These are phyloP conservation scores for Microchirus variegatus DNA, from an alignment of 2,797 vertebrate genomes.

Conservation along the genomic window DNA sequence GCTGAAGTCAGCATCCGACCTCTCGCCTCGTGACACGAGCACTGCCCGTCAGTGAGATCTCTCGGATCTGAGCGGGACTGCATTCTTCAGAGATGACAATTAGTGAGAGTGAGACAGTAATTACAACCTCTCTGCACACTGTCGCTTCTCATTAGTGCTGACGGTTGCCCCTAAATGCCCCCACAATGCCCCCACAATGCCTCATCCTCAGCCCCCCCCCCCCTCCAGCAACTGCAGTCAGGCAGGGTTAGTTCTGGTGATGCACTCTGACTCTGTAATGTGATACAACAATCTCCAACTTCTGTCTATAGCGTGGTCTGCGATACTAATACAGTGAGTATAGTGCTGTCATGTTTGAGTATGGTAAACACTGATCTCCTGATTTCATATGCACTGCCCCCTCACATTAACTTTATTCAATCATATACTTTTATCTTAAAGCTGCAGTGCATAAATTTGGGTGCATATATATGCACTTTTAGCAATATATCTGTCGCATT, in stretches of 20 bases:
- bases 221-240: slow-evolving; percentile 36
- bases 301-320: slow-evolving; percentile 14
- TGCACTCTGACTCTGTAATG: slow-evolving; percentile 45
- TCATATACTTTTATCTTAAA: too few species aligned
- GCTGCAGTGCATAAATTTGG: too few species aligned
- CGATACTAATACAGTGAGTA: slow-evolving; percentile 14
- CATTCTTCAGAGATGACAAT: slow-evolving; percentile 75
- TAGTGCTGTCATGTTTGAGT: too few species aligned
- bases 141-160: slow-evolving; percentile 77
- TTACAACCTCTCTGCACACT: slow-evolving; percentile 79
- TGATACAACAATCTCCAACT: slow-evolving; percentile 48
- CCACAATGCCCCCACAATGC: too few species aligned
- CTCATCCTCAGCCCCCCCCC: slow-evolving; percentile 4
- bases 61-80: slow-evolving; percentile 60
- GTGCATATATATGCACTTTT: too few species aligned
- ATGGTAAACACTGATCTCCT: too few species aligned
- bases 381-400: too few species aligned
- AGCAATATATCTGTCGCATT: too few species aligned
- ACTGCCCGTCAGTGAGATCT: slow-evolving; percentile 50
- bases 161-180: slow-evolving; percentile 56
- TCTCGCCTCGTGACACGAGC: slow-evolving; percentile 47
- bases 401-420: too few species aligned
- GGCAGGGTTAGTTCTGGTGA: slow-evolving; percentile 49
- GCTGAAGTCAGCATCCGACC: slow-evolving; percentile 17
- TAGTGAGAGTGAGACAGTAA: slow-evolving; percentile 80